A percentile compares a stretch with the other conserved stretches of the same genome.
phyloP scores from a whole-genome alignment of 2,797 vertebrate species.

The Oreortyx pictus region DNA sequence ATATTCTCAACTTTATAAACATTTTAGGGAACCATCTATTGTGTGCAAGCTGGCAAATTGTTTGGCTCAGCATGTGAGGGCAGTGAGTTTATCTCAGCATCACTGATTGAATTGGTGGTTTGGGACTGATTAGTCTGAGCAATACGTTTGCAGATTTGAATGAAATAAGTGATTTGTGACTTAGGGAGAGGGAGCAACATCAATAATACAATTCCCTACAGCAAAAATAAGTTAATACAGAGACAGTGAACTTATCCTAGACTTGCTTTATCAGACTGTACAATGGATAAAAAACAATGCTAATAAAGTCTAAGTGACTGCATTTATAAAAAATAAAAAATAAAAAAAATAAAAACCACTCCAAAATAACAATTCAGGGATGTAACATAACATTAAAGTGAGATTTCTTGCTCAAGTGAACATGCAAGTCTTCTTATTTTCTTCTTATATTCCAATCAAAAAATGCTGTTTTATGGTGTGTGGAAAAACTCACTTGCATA shows the following conservation, averaged over 20 bases:
- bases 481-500: conserved; percentile 1
- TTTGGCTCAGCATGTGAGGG: conserved; percentile 2
- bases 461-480: not conserved
- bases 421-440: not conserved
- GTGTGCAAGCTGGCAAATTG: not conserved
- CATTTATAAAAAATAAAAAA: not conserved
- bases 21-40: conserved; percentile 9
- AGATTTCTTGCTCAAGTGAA: not conserved
- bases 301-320: not conserved
- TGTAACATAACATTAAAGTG: not conserved
- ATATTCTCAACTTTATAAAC: conserved; percentile 44
- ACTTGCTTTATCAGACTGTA: not conserved
- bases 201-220: conserved; percentile 30
- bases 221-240: conserved; percentile 16
- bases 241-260: not conserved
- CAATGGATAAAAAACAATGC: not conserved
- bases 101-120: conserved; percentile 33
- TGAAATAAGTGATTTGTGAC: conserved; percentile 54
- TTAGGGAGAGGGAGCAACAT: not conserved
- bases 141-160: conserved; percentile 22
- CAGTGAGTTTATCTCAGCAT: conserved; percentile 8
- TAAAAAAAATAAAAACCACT: not conserved
- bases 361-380: not conserved
- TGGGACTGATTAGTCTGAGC: conserved; percentile 25
- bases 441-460: not conserved